Evolutionary conservation across 2,888 invertebrate genomes (phyloP).

Genomic region (Philonicus albiceps): DNA sequence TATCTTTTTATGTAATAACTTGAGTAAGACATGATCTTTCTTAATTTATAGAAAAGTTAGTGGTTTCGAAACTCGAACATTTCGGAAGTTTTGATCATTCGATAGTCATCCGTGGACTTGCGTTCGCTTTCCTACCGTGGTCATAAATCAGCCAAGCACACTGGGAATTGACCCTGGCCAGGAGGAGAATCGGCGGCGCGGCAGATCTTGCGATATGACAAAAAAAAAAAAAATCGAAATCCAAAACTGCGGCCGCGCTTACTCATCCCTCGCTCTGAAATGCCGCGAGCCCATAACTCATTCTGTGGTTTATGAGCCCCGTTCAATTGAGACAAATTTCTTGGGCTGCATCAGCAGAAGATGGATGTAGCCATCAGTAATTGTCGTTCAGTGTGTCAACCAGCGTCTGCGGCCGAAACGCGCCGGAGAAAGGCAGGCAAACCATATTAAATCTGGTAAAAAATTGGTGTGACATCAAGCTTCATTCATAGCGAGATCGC

Average conservation of each 20-base stretch:
- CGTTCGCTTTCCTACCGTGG: background rate
- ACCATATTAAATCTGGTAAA: slow-evolving; percentile 45
- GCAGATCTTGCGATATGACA: slow-evolving; percentile 21
- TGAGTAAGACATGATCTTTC: background rate
- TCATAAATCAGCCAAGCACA: background rate
- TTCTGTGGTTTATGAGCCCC: slow-evolving; percentile 40
- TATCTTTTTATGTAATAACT: background rate
- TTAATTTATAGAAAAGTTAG: background rate
- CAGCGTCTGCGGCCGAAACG: background rate
- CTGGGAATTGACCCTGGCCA: background rate
- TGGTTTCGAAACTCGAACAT: background rate
- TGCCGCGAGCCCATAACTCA: slow-evolving; percentile 38
- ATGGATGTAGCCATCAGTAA: slow-evolving; percentile 40
- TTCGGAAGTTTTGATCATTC: background rate
- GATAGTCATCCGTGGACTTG: background rate
- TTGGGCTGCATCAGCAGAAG: slow-evolving; percentile 39
- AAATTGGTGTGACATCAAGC: slow-evolving; percentile 46
- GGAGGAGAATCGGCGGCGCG: background rate
- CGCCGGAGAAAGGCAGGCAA: background rate
- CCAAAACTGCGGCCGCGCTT: slow-evolving; percentile 15
- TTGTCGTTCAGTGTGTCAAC: slow-evolving; percentile 42
- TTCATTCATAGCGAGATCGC: slow-evolving; percentile 42
- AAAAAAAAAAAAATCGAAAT: slow-evolving; percentile 18
- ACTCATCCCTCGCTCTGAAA: slow-evolving; percentile 7
- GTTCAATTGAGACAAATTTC: slow-evolving; percentile 44